Base-by-base conservation (phyloP, 1,140 invertebrate genomes). In the Ooceraea biroi region DNA sequence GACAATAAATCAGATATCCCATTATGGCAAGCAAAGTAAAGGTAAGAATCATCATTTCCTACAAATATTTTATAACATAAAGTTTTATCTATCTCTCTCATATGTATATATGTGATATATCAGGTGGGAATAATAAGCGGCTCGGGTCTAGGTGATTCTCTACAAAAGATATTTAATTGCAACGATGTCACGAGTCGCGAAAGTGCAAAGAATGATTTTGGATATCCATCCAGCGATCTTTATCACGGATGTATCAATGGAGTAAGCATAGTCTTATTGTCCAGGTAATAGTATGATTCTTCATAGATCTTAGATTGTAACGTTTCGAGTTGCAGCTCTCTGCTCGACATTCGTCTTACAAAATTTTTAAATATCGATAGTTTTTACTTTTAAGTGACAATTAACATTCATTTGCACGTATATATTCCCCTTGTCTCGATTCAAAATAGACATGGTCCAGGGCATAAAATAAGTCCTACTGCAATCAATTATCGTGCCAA, bases 111-210 rank as follows among this genome's bases (percentile, higher is more conserved):
- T 30, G 12, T n/a, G n/a, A n/a, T 57, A 71, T 74, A 41, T 50
- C 78, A 99, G 98, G 96, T 99, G 91, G 98, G 98, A 73, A 99
- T 99, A 55, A 99, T 99, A 93, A 98, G 98, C 25, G 99, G 99
- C 0, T 97, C 98, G 52, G 99, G 99, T 0, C 95, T 99, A 25
- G 97, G 98, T 89, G 96, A 99, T 92, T 97, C 98, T 0, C 82
- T 88, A 0, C 87, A 91, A 41, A 95, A 97, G 85, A 96, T 99
- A 73, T 95, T 99, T 61, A 95, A 97, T 92, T 95, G 97, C 86
- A 95, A 95, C 17, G 91, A 93, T 17, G 96, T 97, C 89, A 87
- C 91, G 30, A 86, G 78, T 63, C 66, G 72, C 3, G 91, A 91
- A 61, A 68, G 88, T 58, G 89, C 87, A 0, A 95, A 94, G 48